phyloP scores from a whole-genome alignment of 2,113 vertebrate species.

The Calonectris borealis region DNA sequence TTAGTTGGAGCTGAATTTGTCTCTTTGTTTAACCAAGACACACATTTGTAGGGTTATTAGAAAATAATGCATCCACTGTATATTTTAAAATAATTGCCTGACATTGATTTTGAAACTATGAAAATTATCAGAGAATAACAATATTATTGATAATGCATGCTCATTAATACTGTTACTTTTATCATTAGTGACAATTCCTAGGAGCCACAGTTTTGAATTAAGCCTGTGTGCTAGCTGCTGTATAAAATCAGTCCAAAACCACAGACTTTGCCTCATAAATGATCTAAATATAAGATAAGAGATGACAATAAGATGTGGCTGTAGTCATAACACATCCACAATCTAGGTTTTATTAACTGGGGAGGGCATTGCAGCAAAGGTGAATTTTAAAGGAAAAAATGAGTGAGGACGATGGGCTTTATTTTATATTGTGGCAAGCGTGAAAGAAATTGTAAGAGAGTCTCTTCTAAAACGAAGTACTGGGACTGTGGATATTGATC shows the following conservation, averaged over 20 bases:
- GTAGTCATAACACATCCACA: neutral
- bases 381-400: neutral
- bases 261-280: neutral
- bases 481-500: neutral
- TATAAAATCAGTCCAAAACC: neutral
- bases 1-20: slow-evolving; percentile 48
- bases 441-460: neutral
- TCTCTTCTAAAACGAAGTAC: neutral
- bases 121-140: slow-evolving; percentile 1
- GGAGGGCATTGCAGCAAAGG: neutral
- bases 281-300: neutral
- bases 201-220: neutral
- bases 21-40: slow-evolving; percentile 47
- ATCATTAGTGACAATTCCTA: neutral
- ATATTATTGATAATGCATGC: neutral
- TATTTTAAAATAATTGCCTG: slow-evolving; percentile 42
- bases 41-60: slow-evolving; percentile 26
- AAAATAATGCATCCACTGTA: slow-evolving; percentile 14
- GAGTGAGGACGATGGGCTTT: neutral
- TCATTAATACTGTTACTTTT: neutral
- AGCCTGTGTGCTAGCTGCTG: neutral
- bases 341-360: slow-evolving; percentile 6
- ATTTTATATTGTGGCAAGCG: neutral
- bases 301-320: neutral
- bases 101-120: slow-evolving; percentile 13